Base-by-base conservation (phyloP, 1,140 invertebrate species). In the Cotesia chilonis region DNA sequence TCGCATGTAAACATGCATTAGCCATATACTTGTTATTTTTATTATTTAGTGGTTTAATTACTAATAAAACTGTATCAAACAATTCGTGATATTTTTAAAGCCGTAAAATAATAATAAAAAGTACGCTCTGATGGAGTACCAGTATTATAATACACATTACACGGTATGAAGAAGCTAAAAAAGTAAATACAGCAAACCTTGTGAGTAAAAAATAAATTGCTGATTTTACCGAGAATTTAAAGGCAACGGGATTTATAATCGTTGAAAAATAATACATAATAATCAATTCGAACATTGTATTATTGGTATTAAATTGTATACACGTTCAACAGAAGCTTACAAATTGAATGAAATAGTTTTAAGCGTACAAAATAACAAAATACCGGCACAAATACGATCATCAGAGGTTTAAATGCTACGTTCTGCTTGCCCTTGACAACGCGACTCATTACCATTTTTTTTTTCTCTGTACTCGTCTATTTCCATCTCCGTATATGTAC, bases 381-480 rank as follows among this genome's bases (percentile, higher is more conserved):
- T 47, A 47, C 41, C 41, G 77, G 78, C 78, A 78, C 76, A 80
- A 83, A 80, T 82, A 78, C 80, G 76, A 83, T 83, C 81, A 81
- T 81, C 83, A 84, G 79, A 84, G 81, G 83, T 82, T 83, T 82
- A 77, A 78, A 83, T 80, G 84, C 82, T 78, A 83, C 80, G 84
- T 83, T 85, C 84, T 84, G 84, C 82, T 84, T 85, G 80, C 76
- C 78, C 77, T 78, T 75, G 78, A 81, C 75, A 82, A 82, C 82
- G 80, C 81, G 78, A 82, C 79, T 84, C 81, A 81, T 84, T 83
- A 78, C 78, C 76, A 83, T 76, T 74, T 76, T 47, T 74, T 77
- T 74, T 68, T 68, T 72, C 59, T 68, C 63, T 64, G 51, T 36
- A 61, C 37, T 51, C 14, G 37, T 20, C 68, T 57, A 61, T 36